Evolutionary conservation across 2,888 invertebrate species (phyloP).

Genomic region (Xiphydria camelus): DNA sequence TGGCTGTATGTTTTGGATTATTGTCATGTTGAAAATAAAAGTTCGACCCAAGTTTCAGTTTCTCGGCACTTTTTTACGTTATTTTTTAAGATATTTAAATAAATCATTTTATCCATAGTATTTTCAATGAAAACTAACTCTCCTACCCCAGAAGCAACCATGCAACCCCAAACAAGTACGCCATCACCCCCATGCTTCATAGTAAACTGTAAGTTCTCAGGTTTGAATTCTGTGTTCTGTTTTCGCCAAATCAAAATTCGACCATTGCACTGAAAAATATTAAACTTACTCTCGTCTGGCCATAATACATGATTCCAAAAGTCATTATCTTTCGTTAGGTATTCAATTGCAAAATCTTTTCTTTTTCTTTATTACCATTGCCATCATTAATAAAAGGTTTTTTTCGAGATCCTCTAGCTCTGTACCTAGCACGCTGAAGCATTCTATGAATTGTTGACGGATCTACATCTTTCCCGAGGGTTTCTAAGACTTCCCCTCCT

Average conservation of each 20-base stretch:
- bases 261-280: background rate
- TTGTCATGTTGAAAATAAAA: background rate
- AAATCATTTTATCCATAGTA: background rate
- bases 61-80: background rate
- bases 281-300: background rate
- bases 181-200: background rate
- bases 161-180: background rate
- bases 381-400: background rate
- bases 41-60: background rate
- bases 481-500: too few species aligned
- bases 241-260: background rate
- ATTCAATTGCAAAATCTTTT: background rate
- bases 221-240: background rate
- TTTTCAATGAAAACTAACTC: background rate
- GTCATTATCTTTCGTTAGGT: background rate
- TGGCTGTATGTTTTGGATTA: background rate
- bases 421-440: background rate
- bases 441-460: background rate
- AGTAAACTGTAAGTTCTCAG: background rate
- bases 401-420: background rate
- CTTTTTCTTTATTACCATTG: background rate
- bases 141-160: background rate
- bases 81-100: background rate
- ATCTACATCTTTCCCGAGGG: background rate
- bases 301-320: background rate